Base-by-base conservation (phyloP, 1,140 invertebrate genomes). In the Caerostris darwini region DNA sequence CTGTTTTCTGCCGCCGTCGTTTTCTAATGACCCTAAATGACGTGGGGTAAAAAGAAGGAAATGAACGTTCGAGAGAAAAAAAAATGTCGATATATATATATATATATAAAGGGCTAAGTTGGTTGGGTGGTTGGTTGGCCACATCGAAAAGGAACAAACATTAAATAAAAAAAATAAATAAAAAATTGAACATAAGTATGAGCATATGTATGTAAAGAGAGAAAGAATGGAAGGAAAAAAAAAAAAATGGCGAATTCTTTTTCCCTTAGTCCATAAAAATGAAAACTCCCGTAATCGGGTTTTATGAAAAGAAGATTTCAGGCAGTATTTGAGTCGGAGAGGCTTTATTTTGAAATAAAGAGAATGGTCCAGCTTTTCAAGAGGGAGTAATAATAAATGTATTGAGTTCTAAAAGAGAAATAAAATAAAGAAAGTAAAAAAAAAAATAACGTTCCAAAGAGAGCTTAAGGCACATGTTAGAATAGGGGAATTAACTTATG, bases 21-120 rank as follows among this genome's bases (percentile, higher is more conserved):
- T 93, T 93, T 93, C 91, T 93, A 93, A 93, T 93, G 91, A 93
- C 91, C 83, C 54, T 93, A 93, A 93, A 93, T 93, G 91, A 86
- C 82, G 91, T 93, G 64, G 91, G 61, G 91, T 58, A 86, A 54
- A 59, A 69, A 93, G 67, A 54, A 58, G 83, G 83, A 93, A 93
- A 93, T 93, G 91, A 93, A 61, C 83, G 82, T 93, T 93, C n/a
- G 34, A 53, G 34, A 67, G 2, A 34, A 34, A 34, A 34, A 34
- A 34, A 34, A 34, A 34, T 34, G 34, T 34, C 34, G 34, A 34
- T 34, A 34, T 34, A 34, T 34, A 34, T 34, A 34, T 34, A 34
- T 34, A 34, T 34, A 34, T 34, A 34, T 34, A 2, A 67, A 82
- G 71, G 71, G 53, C 71, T 77, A 77, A 71, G 61, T 17, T 17